Base-by-base conservation (phyloP, 1,140 invertebrate species). In the Hylyphantes graminicola region DNA sequence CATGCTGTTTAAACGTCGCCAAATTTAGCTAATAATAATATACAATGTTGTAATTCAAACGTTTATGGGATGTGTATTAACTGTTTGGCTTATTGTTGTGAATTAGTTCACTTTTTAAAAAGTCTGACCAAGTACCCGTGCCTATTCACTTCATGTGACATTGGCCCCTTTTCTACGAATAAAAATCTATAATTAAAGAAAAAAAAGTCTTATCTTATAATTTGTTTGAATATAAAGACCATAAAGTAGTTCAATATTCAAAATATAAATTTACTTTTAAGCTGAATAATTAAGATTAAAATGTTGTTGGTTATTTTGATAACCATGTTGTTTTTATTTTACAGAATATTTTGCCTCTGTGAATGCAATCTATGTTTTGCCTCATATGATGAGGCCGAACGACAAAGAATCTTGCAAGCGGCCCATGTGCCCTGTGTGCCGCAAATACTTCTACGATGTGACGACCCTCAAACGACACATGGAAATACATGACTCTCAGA, bases 401-500 rank as follows among this genome's bases (percentile, higher is more conserved):
- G 73, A 77, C 19, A 85, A 77, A 70, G 73, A 76, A 15, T 35
- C 68, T n/a, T 15, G 72, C 17, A 17, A 63, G 48, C 75, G 83
- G 17, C 83, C 83, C 0, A 48, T 85, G 51, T 85, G 83, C 17
- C 75, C 83, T 17, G 68, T 85, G 13, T 85, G 83, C 50, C 51
- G 59, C 54, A 85, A 85, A 12, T 78, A 51, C 50, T 85, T 85
- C 74, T 85, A 78, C 79, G 83, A 85, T 65, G 61, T 85, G 1
- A 85, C 75, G 21, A 85, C 75, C 0, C 76, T 85, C 8, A 11
- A 76, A 55, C 54, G 83, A 10, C 85, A 86, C 61, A 82, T 82
- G 78, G 78, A 86, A 78, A 86, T 86, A 55, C 85, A 86, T 83
- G 79, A 86, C 35, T 59, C 73, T 35, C 70, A 83, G 17, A 51